Evolutionary conservation across 2,797 vertebrate species (phyloP).

Genomic region (Acipenser oxyrinchus): DNA sequence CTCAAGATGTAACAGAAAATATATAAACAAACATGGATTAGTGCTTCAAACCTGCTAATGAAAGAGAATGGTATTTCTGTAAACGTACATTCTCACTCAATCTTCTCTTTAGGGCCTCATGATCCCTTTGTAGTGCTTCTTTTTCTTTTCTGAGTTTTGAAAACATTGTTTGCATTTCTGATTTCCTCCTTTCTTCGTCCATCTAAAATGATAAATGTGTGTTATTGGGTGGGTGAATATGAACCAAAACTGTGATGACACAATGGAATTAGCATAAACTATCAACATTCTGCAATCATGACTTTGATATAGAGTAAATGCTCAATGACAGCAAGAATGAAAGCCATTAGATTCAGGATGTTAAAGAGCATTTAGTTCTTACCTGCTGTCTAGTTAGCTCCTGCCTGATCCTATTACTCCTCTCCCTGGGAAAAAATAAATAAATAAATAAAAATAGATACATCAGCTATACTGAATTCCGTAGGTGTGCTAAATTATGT

Average conservation of each 20-base stretch:
- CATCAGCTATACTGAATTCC: neutral
- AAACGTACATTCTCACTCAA: neutral
- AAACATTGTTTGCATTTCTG: slow-evolving; percentile 12
- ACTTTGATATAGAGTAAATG: neutral
- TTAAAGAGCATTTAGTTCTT: slow-evolving; percentile 1
- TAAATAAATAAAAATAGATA: neutral
- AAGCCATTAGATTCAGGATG: too few relatives aligned
- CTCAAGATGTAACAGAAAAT: too few relatives aligned
- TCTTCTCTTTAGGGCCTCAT: slow-evolving; percentile 2
- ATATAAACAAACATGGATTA: too few relatives aligned
- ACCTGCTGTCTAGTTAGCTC: slow-evolving; percentile 37
- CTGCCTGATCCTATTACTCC: slow-evolving; percentile 30
- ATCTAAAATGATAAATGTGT: slow-evolving; percentile 16
- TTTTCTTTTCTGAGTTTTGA: slow-evolving; percentile 17
- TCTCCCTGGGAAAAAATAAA: slow-evolving; percentile 35
- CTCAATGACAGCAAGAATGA: neutral
- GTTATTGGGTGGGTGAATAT: too few relatives aligned
- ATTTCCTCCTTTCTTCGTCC: slow-evolving; percentile 23
- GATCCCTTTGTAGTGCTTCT: slow-evolving; percentile 5
- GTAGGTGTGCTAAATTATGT: too few relatives aligned
- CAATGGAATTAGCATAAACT: too few relatives aligned
- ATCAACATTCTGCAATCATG: too few relatives aligned
- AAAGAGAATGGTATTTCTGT: neutral
- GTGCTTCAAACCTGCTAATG: too few relatives aligned
- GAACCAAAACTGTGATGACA: too few relatives aligned